Evolutionary conservation across 2,888 invertebrate genomes (phyloP), one percentile per base, ranked within the genome.

Genomic region (Orthosia cruda): DNA sequence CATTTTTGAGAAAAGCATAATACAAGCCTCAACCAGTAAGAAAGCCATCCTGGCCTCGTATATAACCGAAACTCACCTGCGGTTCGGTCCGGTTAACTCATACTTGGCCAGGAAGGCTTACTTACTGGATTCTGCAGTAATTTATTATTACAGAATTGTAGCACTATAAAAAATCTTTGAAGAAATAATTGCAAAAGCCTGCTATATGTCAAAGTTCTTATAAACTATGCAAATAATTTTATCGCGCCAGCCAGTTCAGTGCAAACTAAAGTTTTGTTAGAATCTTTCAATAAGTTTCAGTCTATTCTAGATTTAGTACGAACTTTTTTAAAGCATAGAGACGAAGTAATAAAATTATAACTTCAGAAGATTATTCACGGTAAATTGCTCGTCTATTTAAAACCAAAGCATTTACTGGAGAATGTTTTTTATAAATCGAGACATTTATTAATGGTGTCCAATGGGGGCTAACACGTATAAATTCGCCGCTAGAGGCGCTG

Each of bases 141-240:
- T n/a, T n/a, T n/a, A n/a, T n/a, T n/a, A n/a, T n/a, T n/a, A n/a
- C n/a, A n/a, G n/a, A n/a, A n/a, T n/a, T n/a, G 0, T 3, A 52
- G n/a, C 1, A 72, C 23, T 45, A 16, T 16, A 58, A 58, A 58
- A 50, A 16, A 16, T 54, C 1, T 47, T 26, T 52, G 16, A 45
- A 50, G 9, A 52, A 7, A 32, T 54, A 7, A 32, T 54, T 47
- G 20, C 18, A 49, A 55, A 49, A 40, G 18, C 45, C 18, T 47
- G 20, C 11, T 52, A 77, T 50, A 1, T 58, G 26, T 20, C 11
- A 45, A 76, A 50, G 58, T 59, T 59, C 45, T 67, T 23, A 52
- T 49, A 32, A 66, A 77, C 11, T 59, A 15, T n/a, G 23, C 58
- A n/a, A 67, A 59, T 9, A 49, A 45, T 49, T 40, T 18, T 13